phyloP scores from a whole-genome alignment of 2,888 invertebrate species.

The Laspeyria flexula region DNA sequence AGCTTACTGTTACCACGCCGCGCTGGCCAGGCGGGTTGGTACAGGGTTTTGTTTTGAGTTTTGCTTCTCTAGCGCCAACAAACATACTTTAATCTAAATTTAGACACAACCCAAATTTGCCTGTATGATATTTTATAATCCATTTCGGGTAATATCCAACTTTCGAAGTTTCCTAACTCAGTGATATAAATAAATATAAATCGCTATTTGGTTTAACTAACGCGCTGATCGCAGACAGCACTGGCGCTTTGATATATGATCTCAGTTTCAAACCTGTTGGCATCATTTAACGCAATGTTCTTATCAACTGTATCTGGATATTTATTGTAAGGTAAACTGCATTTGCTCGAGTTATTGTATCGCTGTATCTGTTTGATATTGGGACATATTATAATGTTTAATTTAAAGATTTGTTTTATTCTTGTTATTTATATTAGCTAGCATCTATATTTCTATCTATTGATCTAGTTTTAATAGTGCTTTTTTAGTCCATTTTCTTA shows the following conservation, averaged over 20 bases:
- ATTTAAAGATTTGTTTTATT: too few relatives aligned
- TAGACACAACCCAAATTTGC: too few relatives aligned
- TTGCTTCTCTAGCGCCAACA: too few relatives aligned
- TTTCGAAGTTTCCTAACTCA: conserved; percentile 24
- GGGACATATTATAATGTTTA: too few relatives aligned
- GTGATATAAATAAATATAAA: conserved; percentile 26
- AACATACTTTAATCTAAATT: too few relatives aligned
- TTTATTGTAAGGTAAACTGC: conserved; percentile 28
- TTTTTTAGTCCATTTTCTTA: too few relatives aligned
- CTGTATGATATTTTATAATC: neutral
- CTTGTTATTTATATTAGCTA: too few relatives aligned
- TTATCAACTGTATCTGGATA: conserved; percentile 31
- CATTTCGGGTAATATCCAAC: conserved; percentile 11
- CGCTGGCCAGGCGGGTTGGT: too few relatives aligned
- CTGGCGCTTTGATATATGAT: conserved; percentile 32
- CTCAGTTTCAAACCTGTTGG: conserved; percentile 27
- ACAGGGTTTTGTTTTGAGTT: too few relatives aligned
- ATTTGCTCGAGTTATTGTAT: conserved; percentile 16
- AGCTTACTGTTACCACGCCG: too few relatives aligned
- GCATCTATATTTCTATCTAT: too few relatives aligned
- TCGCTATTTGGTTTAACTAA: conserved; percentile 34
- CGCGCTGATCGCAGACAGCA: conserved; percentile 26
- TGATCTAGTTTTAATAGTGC: too few relatives aligned
- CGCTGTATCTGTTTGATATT: neutral
- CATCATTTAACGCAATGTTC: conserved; percentile 25